These are phyloP conservation scores for Oryzias dopingdopingensis DNA, from an alignment of 2,797 vertebrate genomes.

Conservation along the genomic window DNA sequence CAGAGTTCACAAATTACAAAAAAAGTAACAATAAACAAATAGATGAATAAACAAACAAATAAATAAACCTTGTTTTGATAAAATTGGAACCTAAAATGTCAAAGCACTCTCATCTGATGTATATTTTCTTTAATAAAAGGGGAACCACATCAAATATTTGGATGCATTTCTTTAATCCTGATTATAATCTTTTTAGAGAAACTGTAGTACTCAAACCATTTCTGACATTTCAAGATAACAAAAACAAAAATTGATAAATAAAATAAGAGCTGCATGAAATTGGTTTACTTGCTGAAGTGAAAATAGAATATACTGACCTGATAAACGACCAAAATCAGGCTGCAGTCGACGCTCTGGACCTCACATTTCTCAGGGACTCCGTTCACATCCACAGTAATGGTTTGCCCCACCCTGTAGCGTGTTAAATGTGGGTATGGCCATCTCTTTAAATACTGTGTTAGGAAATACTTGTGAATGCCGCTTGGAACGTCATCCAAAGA, in stretches of 20 bases:
- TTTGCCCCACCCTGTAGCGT: constrained; percentile 83
- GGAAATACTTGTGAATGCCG: constrained; percentile 77
- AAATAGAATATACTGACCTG: constrained; percentile 37
- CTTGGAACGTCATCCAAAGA: constrained; percentile 85
- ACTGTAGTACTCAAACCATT: no score
- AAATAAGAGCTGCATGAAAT: background rate
- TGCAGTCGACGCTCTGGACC: constrained; percentile 86
- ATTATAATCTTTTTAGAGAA: no score
- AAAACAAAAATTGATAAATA: background rate
- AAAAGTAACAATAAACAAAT: no score
- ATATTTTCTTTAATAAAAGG: no score
- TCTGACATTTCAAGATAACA: no score
- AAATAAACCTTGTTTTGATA: no score
- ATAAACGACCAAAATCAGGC: constrained; percentile 71
- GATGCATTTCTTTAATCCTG: no score
- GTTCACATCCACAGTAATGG: constrained; percentile 82
- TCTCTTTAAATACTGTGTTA: constrained; percentile 85
- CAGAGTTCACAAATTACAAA: no score
- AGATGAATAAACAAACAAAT: no score
- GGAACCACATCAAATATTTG: no score
- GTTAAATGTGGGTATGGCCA: constrained; percentile 90
- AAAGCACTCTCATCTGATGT: no score
- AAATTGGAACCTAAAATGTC: no score
- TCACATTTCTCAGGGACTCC: constrained; percentile 84
- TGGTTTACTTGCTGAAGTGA: background rate